Base-by-base conservation (phyloP, 2,113 vertebrate genomes). In the Rhodinocichla rosea region DNA sequence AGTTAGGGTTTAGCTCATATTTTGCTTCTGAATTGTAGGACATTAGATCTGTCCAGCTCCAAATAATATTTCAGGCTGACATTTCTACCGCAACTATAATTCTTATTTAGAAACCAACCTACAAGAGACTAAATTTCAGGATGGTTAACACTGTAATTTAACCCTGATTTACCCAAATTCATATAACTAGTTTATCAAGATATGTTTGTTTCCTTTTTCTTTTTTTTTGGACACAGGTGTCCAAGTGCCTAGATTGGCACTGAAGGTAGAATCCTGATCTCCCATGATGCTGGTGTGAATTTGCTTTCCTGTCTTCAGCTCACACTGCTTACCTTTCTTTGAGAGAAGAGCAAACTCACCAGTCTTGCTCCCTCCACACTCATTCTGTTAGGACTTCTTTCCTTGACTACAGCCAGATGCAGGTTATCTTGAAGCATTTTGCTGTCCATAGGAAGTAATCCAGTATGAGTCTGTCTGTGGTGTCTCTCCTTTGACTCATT, bases 331-430 rank as follows among this genome's bases (percentile, higher is more conserved):
- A 24, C 40, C 47, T 96, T 94, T 87, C 89, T 90, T 56, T 95
- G 87, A 81, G 90, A 94, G 79, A 90, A 83, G 84, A 94, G 93
- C 94, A 96, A 94, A 96, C 85, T 88, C 90, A 92, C 79, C 75
- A 86, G 55, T 84, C 53, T 92, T 91, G 49, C 83, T 89, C 74
- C 69, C 40, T 87, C 39, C 70, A 65, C 26, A 37, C 40, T 89
- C 67, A 84, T 84, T 87, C 69, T 81, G 14, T 78, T 83, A 86
- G 86, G 85, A 93, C 73, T 90, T 95, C 90, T 88, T 91, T 94
- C 39, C 59, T 83, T 91, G 65, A 63, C 64, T 95, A 64, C 79
- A 93, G 64, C 73, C 79, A 83, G 68, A 74, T 83, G 44, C 49
- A 88, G 64, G 60, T 77, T 90, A 65, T 94, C 75, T 92, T 85